Evolutionary conservation across 2,888 invertebrate species (phyloP), one percentile per base, ranked within the genome.

Genomic region (Balanococcus diminutus): DNA sequence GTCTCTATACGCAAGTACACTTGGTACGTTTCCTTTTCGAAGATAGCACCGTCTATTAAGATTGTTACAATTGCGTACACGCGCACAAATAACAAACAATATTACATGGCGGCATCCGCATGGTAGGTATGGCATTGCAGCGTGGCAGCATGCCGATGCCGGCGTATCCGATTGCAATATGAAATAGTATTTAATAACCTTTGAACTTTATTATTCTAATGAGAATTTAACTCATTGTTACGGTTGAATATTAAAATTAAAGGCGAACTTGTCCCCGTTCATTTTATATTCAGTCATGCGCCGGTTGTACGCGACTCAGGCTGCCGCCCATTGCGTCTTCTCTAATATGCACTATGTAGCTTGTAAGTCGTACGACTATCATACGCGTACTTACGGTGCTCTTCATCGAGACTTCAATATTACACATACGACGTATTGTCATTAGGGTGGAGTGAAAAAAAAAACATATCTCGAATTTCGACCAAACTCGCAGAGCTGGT

Each of bases 161-260:
- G 56, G 82, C 31, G 28, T 84, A 84, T 84, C 39, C 42, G 42
- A 84, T 75, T 84, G 84, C 84, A 28, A 72, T 84, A 42, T 84
- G 75, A 84, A 84, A 84, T 36, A 72, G 84, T 84, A 72, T 84
- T 72, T 75, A 84, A 84, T 84, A 75, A 84, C 84, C 84, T 84
- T 75, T 84, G 84, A 84, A 84, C 84, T 31, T 42, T 39, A 39
- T 39, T 75, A 84, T 84, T 84, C 84, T 84, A 84, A 84, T 84
- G 19, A 42, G 84, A 84, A 16, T 84, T 67, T 67, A 72, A 84
- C 75, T 84, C 84, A 84, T 84, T 84, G 84, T 84, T 84, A 75
- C 84, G 84, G 42, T 84, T 75, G 75, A 75, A 75, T 84, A 84
- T 84, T 84, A 84, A 84, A 72, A 84, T 84, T 42, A 72, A 84